Evolutionary conservation across 2,113 vertebrate genomes (phyloP).

Genomic region (Pseudorectes ferrugineus): DNA sequence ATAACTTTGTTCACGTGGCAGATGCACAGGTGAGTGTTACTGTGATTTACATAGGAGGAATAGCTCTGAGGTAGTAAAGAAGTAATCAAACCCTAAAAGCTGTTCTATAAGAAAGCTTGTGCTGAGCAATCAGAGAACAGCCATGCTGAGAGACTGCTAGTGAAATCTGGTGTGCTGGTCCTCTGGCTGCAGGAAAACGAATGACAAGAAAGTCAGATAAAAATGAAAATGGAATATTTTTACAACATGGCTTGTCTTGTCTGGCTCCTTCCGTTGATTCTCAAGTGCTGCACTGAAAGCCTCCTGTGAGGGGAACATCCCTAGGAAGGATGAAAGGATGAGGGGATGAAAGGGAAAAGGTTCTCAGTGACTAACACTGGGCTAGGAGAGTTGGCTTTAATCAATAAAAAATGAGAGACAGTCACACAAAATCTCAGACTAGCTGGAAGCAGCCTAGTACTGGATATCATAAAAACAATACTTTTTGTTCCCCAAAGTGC

Average conservation of each 20-base stretch:
- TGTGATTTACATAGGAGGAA: not conserved
- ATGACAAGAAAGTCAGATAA: not conserved
- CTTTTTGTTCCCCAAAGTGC: not conserved
- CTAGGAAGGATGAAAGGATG: not conserved
- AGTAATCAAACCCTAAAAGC: not conserved
- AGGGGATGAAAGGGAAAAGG: not conserved
- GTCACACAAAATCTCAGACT: not conserved
- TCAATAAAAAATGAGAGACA: not conserved
- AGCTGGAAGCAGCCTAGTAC: not conserved
- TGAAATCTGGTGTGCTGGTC: not conserved
- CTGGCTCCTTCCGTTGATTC: not conserved
- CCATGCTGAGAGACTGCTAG: not conserved
- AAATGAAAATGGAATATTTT: not conserved
- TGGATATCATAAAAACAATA: not conserved
- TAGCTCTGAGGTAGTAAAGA: not conserved
- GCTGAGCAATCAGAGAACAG: not conserved
- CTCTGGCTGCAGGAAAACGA: not conserved
- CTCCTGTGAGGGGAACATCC: not conserved
- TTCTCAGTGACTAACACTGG: not conserved
- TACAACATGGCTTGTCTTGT: not conserved
- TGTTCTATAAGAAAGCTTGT: not conserved
- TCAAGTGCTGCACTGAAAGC: not conserved
- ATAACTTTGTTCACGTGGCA: not conserved
- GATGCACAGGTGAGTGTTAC: conserved; percentile 10
- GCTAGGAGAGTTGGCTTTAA: not conserved